Conservation (phyloP, 1,140 invertebrate genomes). For the Bombus sibiricus region DNA sequence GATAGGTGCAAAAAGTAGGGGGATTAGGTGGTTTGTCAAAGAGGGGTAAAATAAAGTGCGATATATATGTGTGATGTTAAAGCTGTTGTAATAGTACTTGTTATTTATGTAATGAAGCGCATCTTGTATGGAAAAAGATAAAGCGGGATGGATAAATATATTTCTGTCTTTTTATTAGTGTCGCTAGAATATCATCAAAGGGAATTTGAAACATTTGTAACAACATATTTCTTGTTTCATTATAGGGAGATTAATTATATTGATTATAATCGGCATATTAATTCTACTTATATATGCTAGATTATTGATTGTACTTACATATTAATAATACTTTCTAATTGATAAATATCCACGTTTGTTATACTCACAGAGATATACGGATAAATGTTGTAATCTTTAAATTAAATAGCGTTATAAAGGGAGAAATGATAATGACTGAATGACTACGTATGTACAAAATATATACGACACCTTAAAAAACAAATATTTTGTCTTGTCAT, state of each 20-base stretch:
- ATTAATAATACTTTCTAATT: no score
- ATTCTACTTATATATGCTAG: no score
- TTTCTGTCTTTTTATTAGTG: not conserved
- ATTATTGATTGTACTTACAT: no score
- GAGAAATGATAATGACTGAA: no score
- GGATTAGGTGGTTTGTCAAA: not conserved
- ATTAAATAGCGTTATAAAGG: no score
- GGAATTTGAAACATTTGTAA: not conserved
- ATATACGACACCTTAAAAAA: not conserved
- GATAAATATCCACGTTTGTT: no score
- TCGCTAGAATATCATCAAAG: not conserved
- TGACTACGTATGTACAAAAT: not conserved
- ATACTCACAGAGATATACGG: no score
- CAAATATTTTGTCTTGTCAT: not conserved
- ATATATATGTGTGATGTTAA: not conserved
- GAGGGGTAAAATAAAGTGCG: not conserved
- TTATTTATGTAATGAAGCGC: not conserved
- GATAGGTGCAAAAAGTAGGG: not conserved
- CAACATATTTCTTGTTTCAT: no score
- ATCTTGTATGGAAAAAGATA: no score
- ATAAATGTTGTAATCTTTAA: no score
- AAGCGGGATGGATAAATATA: not conserved
- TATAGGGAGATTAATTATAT: no score
- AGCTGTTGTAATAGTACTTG: not conserved
- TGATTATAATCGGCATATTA: no score